A percentile compares a stretch with the other conserved stretches of the same genome.
Conservation (phyloP, 2,113 vertebrate genomes). For the Nestor notabilis region DNA sequence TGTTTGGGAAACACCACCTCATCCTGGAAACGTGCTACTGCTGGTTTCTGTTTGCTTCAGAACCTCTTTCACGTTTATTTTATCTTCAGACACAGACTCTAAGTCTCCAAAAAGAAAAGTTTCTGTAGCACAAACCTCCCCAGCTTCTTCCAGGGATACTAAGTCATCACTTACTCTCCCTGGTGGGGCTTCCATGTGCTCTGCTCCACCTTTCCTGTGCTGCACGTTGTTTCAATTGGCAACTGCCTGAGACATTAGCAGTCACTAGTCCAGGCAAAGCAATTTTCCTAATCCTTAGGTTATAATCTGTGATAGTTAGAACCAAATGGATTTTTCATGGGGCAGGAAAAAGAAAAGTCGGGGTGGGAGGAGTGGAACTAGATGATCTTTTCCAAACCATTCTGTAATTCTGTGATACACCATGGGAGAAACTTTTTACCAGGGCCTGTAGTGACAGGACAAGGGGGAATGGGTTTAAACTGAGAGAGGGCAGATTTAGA, state of each 20-base stretch:
- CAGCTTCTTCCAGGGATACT: not conserved
- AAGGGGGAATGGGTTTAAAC: not conserved
- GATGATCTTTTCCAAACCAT: not conserved
- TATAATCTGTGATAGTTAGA: not conserved
- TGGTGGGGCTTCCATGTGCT: not conserved
- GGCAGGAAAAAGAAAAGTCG: not conserved
- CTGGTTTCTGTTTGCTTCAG: fast-evolving
- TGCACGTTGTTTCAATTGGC: fast-evolving
- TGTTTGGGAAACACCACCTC: not conserved
- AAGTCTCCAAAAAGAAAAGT: not conserved
- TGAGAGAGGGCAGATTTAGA: not conserved
- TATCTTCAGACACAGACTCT: not conserved
- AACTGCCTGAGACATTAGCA: not conserved
- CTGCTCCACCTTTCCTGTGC: not conserved
- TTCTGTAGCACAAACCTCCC: not conserved
- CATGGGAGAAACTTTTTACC: not conserved
- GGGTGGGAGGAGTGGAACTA: not conserved
- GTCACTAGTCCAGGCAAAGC: not conserved
- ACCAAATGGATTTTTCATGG: not conserved
- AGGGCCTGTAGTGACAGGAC: not conserved
- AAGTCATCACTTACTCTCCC: not conserved
- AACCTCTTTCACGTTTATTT: not conserved
- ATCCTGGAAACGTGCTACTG: not conserved
- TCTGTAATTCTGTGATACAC: not conserved
- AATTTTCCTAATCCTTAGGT: not conserved